Base-by-base conservation (phyloP, 2,888 invertebrate genomes). In the Ophonus ardosiacus region DNA sequence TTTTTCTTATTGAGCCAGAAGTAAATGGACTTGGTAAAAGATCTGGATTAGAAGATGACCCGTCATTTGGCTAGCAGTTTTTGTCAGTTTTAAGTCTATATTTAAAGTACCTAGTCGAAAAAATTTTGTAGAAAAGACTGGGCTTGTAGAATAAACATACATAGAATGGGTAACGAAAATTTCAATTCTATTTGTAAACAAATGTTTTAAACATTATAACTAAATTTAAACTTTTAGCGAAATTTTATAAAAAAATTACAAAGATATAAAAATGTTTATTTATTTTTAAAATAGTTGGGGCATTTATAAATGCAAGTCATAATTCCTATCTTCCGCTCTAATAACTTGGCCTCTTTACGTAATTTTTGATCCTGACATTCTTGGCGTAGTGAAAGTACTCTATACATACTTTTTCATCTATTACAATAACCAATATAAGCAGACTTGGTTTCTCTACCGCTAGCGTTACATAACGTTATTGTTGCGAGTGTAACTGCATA, bases 321-420 rank as follows among this genome's bases (percentile, higher is more conserved):
- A 51, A 10, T n/a, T n/a, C n/a, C n/a, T 51, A 51, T 63, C 21
- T 80, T 80, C 61, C 80, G 80, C 63, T 80, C 80, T 63, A 80
- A 40, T 80, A 63, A 63, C 71, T 74, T 8, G 7, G 38, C 63
- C 38, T 40, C 17, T 80, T 80, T 31, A 80, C 63, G 61, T 80
- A 59, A 80, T 80, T 80, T 80, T 80, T 80, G 80, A 80, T 80
- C 80, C 61, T 80, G 80, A 80, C 80, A 80, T 80, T 80, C 80
- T 80, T 61, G 63, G 10, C 8, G 13, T 10, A 51, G 43, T 51
- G 43, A 51, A 51, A 51, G 43, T 51, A 51, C 1, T 51, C 43
- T 51, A 51, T 10, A 51, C 13, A 51, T 8, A 51, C 43, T 51
- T 51, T 51, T 51, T 51, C 43, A 51, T 51, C 43, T 51, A 51